A percentile compares a stretch with the other conserved stretches of the same genome.
Conservation (phyloP, 2,113 vertebrate species). For the Silurus asotus region DNA sequence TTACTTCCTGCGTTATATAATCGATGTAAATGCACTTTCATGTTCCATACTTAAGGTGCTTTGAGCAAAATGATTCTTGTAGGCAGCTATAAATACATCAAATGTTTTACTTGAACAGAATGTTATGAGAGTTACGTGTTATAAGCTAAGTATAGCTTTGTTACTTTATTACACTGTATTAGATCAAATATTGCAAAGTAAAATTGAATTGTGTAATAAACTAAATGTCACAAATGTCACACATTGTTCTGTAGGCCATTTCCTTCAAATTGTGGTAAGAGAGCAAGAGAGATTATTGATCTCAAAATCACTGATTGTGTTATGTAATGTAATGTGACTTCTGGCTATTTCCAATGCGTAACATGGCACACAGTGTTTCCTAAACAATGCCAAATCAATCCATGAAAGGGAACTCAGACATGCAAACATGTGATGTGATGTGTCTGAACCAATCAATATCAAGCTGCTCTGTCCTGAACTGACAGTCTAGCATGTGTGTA, state of each 20-base stretch:
- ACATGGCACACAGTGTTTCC: slow-evolving; percentile 1
- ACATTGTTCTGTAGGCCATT: slow-evolving; percentile 19
- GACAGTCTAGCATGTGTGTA: background rate
- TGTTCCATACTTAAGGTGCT: slow-evolving; percentile 8
- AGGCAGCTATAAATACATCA: slow-evolving; percentile 3
- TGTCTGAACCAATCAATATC: slow-evolving; percentile 30
- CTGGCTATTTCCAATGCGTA: slow-evolving; percentile 47
- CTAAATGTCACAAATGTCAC: background rate
- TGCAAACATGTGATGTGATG: background rate
- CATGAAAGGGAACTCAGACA: slow-evolving; percentile 24
- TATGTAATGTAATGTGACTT: slow-evolving; percentile 53
- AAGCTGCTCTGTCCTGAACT: background rate
- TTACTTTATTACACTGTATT: background rate
- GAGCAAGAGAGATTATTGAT: slow-evolving; percentile 48
- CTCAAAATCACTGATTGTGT: slow-evolving; percentile 44
- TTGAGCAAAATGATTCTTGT: slow-evolving; percentile 1
- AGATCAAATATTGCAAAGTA: background rate
- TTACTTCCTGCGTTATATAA: slow-evolving; percentile 11
- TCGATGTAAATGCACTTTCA: slow-evolving; percentile 34
- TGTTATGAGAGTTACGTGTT: slow-evolving; percentile 1
- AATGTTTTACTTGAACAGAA: background rate
- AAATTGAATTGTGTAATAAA: background rate
- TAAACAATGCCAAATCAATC: slow-evolving; percentile 40
- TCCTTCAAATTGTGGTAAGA: background rate
- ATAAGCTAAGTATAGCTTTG: background rate